Percentiles rank a stretch among this genome's conserved stretches.
Evolutionary conservation across 2,888 invertebrate species (phyloP).

Genomic region (Belgica antarctica): DNA sequence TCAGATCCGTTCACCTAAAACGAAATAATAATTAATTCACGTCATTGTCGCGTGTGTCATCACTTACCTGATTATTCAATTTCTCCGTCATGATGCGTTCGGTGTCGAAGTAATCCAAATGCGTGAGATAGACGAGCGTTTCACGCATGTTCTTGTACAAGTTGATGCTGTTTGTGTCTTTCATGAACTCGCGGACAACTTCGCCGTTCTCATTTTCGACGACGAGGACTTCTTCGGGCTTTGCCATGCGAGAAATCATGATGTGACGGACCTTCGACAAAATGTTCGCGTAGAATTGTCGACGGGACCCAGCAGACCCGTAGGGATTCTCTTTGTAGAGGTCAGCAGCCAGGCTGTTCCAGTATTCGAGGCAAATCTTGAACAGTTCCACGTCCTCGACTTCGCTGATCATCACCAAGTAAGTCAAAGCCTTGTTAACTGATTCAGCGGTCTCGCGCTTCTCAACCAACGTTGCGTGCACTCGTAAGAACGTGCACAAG

Average conservation of each 20-base stretch:
- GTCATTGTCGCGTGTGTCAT: not conserved
- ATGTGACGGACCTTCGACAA: constrained; percentile 88
- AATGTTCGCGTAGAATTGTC: constrained; percentile 75
- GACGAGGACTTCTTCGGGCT: constrained; percentile 98
- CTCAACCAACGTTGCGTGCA: constrained; percentile 88
- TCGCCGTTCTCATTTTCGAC: constrained; percentile 99
- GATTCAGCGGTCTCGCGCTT: constrained; percentile 73
- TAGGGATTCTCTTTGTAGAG: constrained; percentile 86
- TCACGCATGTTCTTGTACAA: constrained; percentile 99
- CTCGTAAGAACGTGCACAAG: constrained; percentile 92
- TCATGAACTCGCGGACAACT: constrained; percentile 99
- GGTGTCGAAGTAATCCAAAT: constrained; percentile 96
- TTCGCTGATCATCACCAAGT: constrained; percentile 89
- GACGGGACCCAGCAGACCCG: constrained; percentile 59
- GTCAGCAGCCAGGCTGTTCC: constrained; percentile 91
- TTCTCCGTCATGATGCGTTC: constrained; percentile 99
- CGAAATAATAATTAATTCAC: not conserved
- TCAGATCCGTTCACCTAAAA: constrained; percentile 84
- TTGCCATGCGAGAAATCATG: constrained; percentile 99
- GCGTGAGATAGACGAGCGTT: constrained; percentile 95
- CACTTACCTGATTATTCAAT: constrained; percentile 79
- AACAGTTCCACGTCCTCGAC: constrained; percentile 99
- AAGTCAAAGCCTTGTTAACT: constrained; percentile 79
- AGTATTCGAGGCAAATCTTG: constrained; percentile 98
- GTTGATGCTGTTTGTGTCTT: constrained; percentile 99